Conservation (phyloP, 2,113 vertebrate genomes). For the Sigmodon hispidus region DNA sequence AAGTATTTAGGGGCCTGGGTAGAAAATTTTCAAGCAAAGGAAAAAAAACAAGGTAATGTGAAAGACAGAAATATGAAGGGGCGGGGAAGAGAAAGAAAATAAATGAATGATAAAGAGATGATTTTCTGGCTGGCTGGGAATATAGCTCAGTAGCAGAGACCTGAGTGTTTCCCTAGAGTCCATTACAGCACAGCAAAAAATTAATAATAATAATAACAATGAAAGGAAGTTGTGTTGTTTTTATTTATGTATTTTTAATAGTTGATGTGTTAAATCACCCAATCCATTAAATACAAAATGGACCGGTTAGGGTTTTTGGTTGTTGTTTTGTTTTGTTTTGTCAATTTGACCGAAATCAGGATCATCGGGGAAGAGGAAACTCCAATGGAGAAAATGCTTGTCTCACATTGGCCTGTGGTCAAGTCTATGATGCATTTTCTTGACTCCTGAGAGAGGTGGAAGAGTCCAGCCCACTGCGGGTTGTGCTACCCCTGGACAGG, state of each 20-base stretch:
- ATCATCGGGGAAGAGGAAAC: background rate
- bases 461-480: background rate
- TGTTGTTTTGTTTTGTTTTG: background rate
- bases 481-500: background rate
- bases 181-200: background rate
- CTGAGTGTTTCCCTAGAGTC: background rate
- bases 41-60: background rate
- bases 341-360: background rate
- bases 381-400: background rate
- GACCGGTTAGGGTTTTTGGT: background rate
- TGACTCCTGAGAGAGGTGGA: background rate
- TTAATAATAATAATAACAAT: background rate
- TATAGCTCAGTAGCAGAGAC: no score
- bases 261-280: background rate
- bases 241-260: background rate
- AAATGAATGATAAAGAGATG: background rate
- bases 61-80: background rate
- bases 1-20: background rate
- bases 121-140: background rate
- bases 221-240: background rate
- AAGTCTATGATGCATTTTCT: background rate
- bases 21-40: conserved; percentile 27
- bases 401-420: background rate
- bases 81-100: background rate
- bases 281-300: background rate